These are phyloP conservation scores for Sebastes trivittatus DNA, from an alignment of 2,797 vertebrate species.

Conservation along the genomic window DNA sequence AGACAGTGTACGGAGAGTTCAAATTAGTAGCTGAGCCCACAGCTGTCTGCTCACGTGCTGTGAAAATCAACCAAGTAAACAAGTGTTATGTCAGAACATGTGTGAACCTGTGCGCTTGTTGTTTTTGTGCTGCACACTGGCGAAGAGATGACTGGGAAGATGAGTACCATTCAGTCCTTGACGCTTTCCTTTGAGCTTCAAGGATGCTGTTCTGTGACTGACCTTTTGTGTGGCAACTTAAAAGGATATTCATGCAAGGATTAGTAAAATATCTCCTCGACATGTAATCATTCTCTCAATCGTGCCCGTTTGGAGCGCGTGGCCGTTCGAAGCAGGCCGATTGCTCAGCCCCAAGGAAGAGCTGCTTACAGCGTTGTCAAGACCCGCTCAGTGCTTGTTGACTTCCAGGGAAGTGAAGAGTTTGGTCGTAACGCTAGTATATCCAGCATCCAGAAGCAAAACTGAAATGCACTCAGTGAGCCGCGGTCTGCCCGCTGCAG, in stretches of 20 bases:
- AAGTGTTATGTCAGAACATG: slow-evolving; percentile 6
- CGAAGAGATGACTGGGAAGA: not conserved
- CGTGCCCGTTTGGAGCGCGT: too few relatives aligned
- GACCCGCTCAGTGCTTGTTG: too few relatives aligned
- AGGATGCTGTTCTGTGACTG: not conserved
- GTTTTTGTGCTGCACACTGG: not conserved
- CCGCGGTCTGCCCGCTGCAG: too few relatives aligned
- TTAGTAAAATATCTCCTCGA: not conserved
- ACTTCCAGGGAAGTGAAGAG: rapidly evolving
- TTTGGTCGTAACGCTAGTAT: rapidly evolving
- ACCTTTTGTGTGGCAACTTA: not conserved
- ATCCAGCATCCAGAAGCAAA: too few relatives aligned
- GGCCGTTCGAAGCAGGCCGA: rapidly evolving
- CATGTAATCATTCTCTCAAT: not conserved
- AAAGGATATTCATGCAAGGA: not conserved
- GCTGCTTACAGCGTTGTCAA: too few relatives aligned
- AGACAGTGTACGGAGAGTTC: slow-evolving; percentile 25
- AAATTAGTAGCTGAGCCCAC: slow-evolving; percentile 1
- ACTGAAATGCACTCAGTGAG: too few relatives aligned
- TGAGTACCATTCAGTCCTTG: not conserved
- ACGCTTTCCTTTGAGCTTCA: not conserved
- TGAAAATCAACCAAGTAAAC: slow-evolving; percentile 24
- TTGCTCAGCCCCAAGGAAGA: too few relatives aligned
- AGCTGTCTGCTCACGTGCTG: slow-evolving; percentile 14
- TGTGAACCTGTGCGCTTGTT: not conserved